These are phyloP conservation scores for Rutilus rutilus DNA, from an alignment of 2,113 vertebrate species.

Conservation along the genomic window DNA sequence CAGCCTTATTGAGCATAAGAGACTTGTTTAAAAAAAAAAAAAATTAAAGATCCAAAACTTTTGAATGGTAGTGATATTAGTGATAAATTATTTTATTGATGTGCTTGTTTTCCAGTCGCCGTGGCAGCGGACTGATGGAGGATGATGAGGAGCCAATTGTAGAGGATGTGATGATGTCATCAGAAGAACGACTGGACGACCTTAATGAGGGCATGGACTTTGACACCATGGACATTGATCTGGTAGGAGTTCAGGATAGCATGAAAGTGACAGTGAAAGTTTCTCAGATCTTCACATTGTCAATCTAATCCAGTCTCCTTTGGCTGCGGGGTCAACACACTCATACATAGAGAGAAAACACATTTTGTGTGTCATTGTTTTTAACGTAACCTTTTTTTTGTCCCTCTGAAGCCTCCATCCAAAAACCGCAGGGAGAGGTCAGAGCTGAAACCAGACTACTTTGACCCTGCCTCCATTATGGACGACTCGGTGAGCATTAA, in stretches of 20 bases:
- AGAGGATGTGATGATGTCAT: constrained; percentile 99
- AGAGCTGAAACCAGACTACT: constrained; percentile 98
- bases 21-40: background rate
- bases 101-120: constrained; percentile 80
- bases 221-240: constrained; percentile 99
- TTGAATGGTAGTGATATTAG: background rate
- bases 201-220: constrained; percentile 99
- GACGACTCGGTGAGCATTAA: constrained; percentile 92
- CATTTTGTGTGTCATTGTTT: constrained; percentile 10
- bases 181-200: constrained; percentile 97
- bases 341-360: background rate
- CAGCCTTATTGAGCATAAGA: background rate
- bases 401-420: constrained; percentile 86
- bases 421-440: constrained; percentile 98
- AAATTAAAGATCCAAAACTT: background rate
- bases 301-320: background rate
- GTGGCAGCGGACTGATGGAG: constrained; percentile 96
- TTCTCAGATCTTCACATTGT: background rate
- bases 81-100: background rate
- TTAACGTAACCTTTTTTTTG: constrained; percentile 47
- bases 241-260: constrained; percentile 75
- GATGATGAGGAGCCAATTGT: constrained; percentile 99
- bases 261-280: background rate
- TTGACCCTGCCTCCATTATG: constrained; percentile 99
- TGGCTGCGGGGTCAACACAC: background rate